phyloP scores from a whole-genome alignment of 2,797 vertebrate species.

The Anguilla obscura region DNA sequence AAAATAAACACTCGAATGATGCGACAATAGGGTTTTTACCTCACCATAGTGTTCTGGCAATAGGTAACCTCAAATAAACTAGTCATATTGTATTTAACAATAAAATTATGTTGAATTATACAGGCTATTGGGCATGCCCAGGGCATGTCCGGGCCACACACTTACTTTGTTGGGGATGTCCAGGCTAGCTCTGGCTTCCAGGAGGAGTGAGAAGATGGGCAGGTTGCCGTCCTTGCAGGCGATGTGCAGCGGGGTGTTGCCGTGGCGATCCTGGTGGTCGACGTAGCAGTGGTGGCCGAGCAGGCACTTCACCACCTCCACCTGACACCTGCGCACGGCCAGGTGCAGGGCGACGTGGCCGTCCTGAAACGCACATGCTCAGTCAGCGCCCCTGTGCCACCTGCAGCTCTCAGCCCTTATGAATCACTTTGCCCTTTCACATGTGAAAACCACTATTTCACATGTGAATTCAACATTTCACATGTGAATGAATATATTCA shows the following conservation, averaged over 20 bases:
- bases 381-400: neutral
- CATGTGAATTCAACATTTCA: too few relatives aligned
- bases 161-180: slow-evolving; percentile 91
- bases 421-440: too few relatives aligned
- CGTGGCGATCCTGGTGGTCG: slow-evolving; percentile 92
- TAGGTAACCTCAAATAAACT: neutral
- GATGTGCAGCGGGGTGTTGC: slow-evolving; percentile 90
- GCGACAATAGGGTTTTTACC: neutral
- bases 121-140: neutral
- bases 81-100: too few relatives aligned
- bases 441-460: too few relatives aligned
- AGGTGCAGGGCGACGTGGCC: slow-evolving; percentile 92
- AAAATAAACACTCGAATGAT: neutral
- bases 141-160: neutral
- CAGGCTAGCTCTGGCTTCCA: slow-evolving; percentile 79
- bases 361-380: slow-evolving; percentile 74
- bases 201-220: slow-evolving; percentile 81
- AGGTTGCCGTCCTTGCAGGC: slow-evolving; percentile 93
- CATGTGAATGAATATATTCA: too few relatives aligned
- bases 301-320: slow-evolving; percentile 90
- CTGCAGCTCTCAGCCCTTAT: neutral
- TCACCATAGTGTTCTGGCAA: neutral
- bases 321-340: slow-evolving; percentile 90
- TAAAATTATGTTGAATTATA: neutral
- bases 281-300: slow-evolving; percentile 78